Conservation (phyloP, 1,140 invertebrate species). For the Sarcophaga bullata region DNA sequence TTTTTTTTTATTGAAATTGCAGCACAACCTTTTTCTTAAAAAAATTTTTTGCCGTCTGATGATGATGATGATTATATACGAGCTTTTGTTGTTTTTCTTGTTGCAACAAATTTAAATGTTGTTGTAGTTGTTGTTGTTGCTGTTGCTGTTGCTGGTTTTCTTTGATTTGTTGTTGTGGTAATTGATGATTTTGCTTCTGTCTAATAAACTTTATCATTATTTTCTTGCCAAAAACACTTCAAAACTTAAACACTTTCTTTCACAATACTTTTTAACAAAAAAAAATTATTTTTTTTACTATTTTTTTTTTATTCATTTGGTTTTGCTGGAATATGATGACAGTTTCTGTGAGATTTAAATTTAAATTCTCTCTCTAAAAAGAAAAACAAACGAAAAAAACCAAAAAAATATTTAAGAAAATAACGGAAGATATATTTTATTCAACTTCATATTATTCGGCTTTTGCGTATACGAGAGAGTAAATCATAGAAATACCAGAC, state of each 20-base stretch:
- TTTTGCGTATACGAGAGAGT: not conserved
- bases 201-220: conserved; percentile 24
- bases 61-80: not conserved
- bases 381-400: not conserved
- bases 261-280: not conserved
- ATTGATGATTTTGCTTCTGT: not conserved
- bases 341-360: not conserved
- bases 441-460: not conserved
- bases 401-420: no score
- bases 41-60: conserved; percentile 18
- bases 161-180: not conserved
- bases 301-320: not conserved
- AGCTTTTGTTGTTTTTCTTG: not conserved
- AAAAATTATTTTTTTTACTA: not conserved
- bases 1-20: not conserved
- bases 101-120: not conserved
- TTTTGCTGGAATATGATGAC: conserved; percentile 18
- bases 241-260: not conserved
- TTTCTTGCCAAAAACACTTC: not conserved
- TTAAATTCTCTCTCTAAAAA: not conserved
- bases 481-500: conserved; percentile 26
- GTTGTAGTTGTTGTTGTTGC: conserved; percentile 4
- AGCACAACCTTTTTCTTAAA: conserved; percentile 31
- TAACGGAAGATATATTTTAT: not conserved
- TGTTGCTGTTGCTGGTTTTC: not conserved